phyloP scores from a whole-genome alignment of 2,113 vertebrate species.

The Poecile atricapillus region DNA sequence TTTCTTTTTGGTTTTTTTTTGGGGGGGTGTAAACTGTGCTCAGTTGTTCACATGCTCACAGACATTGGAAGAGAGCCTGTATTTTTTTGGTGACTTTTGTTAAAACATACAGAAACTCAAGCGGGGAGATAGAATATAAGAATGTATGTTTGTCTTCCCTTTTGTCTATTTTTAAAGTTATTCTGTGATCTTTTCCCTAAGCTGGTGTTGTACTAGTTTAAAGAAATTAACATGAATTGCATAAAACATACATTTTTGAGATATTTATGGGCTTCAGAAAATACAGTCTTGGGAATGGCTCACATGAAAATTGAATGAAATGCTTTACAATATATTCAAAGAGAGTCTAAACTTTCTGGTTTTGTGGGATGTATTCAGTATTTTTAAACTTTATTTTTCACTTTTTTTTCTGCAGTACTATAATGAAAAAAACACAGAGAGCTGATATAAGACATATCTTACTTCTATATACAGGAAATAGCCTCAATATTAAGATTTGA shows the following conservation, averaged over 20 bases:
- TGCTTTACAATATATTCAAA: background rate
- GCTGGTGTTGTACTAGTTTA: background rate
- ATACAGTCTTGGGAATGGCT: background rate
- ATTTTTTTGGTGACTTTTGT: background rate
- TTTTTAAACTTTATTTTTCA: background rate
- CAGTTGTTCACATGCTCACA: background rate
- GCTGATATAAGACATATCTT: background rate
- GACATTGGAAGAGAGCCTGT: rapidly evolving
- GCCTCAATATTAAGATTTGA: background rate
- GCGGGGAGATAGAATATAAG: background rate
- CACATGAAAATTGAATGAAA: background rate
- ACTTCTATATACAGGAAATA: background rate
- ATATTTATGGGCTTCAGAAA: background rate
- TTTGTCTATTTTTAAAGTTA: background rate
- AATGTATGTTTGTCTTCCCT: background rate
- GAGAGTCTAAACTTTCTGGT: background rate
- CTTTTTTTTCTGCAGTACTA: background rate
- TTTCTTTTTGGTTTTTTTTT: background rate
- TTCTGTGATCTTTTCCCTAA: background rate
- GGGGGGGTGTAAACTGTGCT: background rate
- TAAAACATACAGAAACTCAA: background rate
- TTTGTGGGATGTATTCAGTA: background rate
- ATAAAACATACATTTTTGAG: background rate
- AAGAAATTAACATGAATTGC: background rate
- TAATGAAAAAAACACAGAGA: background rate